phyloP scores from a whole-genome alignment of 2,888 invertebrate species.

The Macrophya annulata region DNA sequence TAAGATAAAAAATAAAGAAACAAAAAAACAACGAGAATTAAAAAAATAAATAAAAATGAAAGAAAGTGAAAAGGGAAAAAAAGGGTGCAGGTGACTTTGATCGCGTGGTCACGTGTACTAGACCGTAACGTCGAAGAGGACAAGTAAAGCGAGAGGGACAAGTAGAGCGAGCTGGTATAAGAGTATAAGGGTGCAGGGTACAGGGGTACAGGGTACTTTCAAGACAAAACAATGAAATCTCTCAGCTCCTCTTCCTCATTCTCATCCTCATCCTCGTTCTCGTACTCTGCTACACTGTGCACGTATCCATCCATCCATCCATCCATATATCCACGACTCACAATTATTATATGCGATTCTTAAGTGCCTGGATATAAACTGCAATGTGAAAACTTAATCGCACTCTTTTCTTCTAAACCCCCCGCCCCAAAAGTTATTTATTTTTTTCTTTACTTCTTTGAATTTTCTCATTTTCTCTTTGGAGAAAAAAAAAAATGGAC shows the following conservation, averaged over 20 bases:
- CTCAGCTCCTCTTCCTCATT: background rate
- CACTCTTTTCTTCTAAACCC: background rate
- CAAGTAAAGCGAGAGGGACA: constrained; percentile 2
- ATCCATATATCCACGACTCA: background rate
- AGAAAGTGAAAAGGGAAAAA: background rate
- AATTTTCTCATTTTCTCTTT: too few relatives aligned
- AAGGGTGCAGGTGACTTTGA: constrained; percentile 45
- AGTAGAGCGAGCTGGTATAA: background rate
- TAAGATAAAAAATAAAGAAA: background rate
- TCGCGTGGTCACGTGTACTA: constrained; percentile 46
- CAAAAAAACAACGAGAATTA: background rate
- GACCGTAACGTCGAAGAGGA: constrained; percentile 34
- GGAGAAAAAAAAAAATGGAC: too few relatives aligned
- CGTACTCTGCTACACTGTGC: background rate
- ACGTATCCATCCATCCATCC: background rate
- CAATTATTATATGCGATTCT: constrained; percentile 10
- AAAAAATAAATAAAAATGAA: background rate
- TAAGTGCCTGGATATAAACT: constrained; percentile 3
- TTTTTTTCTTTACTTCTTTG: too few relatives aligned
- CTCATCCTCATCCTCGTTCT: background rate
- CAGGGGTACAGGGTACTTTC: background rate
- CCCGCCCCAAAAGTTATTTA: background rate
- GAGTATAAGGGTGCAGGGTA: constrained; percentile 1
- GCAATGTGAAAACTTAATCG: background rate
- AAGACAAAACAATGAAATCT: constrained; percentile 23